Conservation (phyloP, 2,888 invertebrate species). For the Hypomecis atomaria region DNA sequence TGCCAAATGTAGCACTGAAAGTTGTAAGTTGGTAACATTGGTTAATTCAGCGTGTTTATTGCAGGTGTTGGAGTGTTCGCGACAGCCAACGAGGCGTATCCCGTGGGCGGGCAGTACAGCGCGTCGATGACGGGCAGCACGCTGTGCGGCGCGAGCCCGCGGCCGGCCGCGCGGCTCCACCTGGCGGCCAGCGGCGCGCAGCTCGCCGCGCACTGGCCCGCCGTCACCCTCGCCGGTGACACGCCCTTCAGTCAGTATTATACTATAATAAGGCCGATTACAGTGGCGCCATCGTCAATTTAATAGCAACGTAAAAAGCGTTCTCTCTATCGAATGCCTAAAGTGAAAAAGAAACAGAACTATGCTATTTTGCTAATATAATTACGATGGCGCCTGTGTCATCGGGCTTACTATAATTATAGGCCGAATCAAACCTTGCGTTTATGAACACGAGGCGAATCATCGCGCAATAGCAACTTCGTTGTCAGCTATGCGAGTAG, state of each 20-base stretch:
- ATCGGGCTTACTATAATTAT: background rate
- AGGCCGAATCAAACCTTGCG: too few relatives aligned
- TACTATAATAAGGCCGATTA: too few relatives aligned
- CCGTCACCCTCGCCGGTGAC: constrained; percentile 62
- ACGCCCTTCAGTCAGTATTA: constrained; percentile 59
- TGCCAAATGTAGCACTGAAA: background rate
- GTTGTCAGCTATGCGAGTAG: too few relatives aligned
- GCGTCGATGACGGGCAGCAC: constrained; percentile 45
- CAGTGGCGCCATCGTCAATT: too few relatives aligned
- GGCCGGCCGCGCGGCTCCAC: constrained; percentile 47
- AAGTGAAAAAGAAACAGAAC: too few relatives aligned
- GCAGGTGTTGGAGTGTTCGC: constrained; percentile 33
- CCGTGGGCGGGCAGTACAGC: constrained; percentile 40
- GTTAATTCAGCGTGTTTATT: background rate
- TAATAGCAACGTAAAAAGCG: too few relatives aligned
- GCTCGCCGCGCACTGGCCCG: constrained; percentile 69
- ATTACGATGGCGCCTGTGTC: too few relatives aligned
- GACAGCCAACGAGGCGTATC: constrained; percentile 22
- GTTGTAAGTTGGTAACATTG: background rate
- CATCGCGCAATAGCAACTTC: too few relatives aligned
- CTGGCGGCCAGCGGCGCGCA: constrained; percentile 48
- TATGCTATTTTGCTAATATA: too few relatives aligned
- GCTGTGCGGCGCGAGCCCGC: constrained; percentile 35
- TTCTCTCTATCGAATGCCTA: too few relatives aligned
- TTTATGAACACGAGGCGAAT: too few relatives aligned